Base-by-base conservation (phyloP, 2,888 invertebrate genomes). In the Patella pellucida region DNA sequence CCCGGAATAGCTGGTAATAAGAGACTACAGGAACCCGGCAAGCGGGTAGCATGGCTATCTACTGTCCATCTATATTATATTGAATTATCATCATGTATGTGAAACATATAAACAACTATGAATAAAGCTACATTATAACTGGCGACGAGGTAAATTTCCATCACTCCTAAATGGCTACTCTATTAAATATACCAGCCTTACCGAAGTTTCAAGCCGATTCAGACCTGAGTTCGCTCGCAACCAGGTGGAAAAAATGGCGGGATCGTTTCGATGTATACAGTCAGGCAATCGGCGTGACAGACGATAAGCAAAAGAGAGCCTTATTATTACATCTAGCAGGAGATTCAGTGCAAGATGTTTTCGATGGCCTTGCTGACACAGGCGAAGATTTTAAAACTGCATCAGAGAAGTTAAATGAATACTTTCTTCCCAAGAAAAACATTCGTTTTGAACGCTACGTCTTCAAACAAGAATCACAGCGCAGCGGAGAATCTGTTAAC, bases 191-290 rank as follows among this genome's bases (percentile, higher is more conserved):
- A 54, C 54, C 54, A n/a, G 54, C 54, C 15, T 16, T 54, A 16
- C 54, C 54, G n/a, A 54, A 54, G n/a, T 54, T 54, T 54, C 54
- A 54, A 54, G 54, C 54, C 3, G 54, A 54, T n/a, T 54, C 54
- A n/a, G 54, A 54, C 54, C 54, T 3, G 3, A 54, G 2, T 2
- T 54, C 54, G 4, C n/a, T 54, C 3, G 54, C 54, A 14, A 54
- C 54, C 54, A 54, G 54, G n/a, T 54, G 54, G 54, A 5, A 54
- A n/a, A 54, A 54, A 7, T 54, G 54, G 54, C 54, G 54, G 14
- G 54, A 54, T 4, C 14, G 54, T 16, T 54, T 54, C n/a, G 54
- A 54, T 54, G 54, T 54, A 1, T 54, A 54, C n/a, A 54, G 14
- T n/a, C 54, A 16, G 54, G 54, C 54, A 54, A 14, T 54, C n/a